Evolutionary conservation across 2,797 vertebrate genomes (phyloP).

Genomic region (Emys orbicularis): DNA sequence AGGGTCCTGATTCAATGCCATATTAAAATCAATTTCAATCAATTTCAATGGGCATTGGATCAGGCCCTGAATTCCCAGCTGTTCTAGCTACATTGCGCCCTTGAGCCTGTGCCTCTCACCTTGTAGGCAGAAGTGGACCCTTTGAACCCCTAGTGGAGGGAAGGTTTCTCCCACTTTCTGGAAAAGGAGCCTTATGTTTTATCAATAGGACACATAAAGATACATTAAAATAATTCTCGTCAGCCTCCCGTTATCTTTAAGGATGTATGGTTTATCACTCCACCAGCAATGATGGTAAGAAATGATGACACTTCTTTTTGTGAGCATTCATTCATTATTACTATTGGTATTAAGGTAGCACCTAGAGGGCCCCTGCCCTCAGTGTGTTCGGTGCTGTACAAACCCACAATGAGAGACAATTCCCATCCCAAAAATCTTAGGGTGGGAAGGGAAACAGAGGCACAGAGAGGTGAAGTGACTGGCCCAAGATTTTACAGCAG

Average conservation of each 20-base stretch:
- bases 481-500: background rate
- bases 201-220: background rate
- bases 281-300: background rate
- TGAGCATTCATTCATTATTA: background rate
- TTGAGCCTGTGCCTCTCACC: background rate
- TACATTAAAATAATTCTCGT: background rate
- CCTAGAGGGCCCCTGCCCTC: background rate
- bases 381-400: background rate
- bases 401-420: fast-evolving
- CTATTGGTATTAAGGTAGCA: background rate
- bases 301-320: background rate
- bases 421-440: background rate
- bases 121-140: slow-evolving; percentile 31
- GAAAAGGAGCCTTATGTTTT: slow-evolving; percentile 2
- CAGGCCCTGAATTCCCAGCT: slow-evolving; percentile 65
- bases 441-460: background rate
- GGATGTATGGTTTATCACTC: background rate
- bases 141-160: background rate
- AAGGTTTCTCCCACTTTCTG: background rate
- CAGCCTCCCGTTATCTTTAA: background rate
- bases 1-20: background rate
- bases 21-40: slow-evolving; percentile 20
- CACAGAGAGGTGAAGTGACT: background rate
- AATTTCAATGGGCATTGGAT: slow-evolving; percentile 61
- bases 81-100: slow-evolving; percentile 7